phyloP scores from a whole-genome alignment of 2,113 vertebrate genomes.

The Tragelaphus strepsiceros region DNA sequence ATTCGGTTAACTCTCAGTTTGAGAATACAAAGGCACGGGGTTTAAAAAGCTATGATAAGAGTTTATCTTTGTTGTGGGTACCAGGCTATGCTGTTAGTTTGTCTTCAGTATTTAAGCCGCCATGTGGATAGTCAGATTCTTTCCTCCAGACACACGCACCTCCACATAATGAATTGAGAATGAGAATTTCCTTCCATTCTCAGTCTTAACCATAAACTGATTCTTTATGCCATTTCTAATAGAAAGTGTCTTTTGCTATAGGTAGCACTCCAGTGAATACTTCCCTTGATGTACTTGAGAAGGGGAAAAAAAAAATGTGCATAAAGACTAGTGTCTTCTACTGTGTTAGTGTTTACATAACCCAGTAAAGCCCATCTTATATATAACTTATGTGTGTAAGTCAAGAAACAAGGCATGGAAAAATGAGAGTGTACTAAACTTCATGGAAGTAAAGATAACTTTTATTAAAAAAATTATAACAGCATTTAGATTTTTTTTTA shows the following conservation, averaged over 20 bases:
- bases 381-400: not conserved
- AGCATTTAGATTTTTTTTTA: not conserved
- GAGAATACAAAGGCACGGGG: not conserved
- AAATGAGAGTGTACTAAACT: not conserved
- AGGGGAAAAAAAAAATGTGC: not conserved
- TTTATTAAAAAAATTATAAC: not conserved
- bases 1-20: not conserved
- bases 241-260: not conserved
- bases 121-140: not conserved
- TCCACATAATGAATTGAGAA: not conserved
- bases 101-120: not conserved
- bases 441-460: not conserved
- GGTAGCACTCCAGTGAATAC: not conserved
- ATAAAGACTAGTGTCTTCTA: not conserved
- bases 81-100: accelerated
- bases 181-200: not conserved
- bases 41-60: not conserved
- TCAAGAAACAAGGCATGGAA: not conserved
- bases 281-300: not conserved
- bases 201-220: not conserved
- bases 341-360: not conserved
- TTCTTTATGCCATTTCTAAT: not conserved
- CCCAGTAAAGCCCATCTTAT: not conserved
- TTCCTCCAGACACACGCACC: not conserved
- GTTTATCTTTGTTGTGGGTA: not conserved